Conservation (phyloP, 2,888 invertebrate species). For the Allophyes oxyacanthae region DNA sequence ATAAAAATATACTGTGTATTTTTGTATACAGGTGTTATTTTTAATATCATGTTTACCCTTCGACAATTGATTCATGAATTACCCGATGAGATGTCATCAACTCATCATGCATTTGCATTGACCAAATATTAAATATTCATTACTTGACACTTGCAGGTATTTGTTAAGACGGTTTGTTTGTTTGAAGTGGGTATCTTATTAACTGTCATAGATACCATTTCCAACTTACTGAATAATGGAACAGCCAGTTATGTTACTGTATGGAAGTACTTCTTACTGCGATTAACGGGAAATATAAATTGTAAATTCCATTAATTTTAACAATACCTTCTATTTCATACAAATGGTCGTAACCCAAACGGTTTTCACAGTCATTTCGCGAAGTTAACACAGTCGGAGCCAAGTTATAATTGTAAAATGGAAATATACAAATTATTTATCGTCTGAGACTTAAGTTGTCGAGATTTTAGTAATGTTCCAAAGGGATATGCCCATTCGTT, state of each 20-base stretch:
- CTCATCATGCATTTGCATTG: conserved; percentile 33
- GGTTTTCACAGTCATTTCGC: conserved; percentile 31
- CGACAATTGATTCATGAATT: conserved; percentile 17
- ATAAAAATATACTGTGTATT: conserved; percentile 5
- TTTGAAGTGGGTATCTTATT: conserved; percentile 9
- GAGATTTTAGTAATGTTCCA: conserved; percentile 24
- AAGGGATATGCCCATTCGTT: too few species aligned
- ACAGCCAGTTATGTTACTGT: conserved; percentile 17
- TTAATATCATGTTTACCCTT: conserved; percentile 5
- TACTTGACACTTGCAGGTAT: too few species aligned
- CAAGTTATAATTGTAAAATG: conserved; percentile 41
- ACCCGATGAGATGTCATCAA: conserved; percentile 14
- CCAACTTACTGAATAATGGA: conserved; percentile 2
- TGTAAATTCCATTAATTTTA: conserved; percentile 23
- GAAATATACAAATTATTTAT: conserved; percentile 49
- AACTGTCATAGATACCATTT: conserved; percentile 14
- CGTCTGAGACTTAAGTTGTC: conserved; percentile 8
- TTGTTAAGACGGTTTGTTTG: too few species aligned
- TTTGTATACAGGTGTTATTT: conserved; percentile 7
- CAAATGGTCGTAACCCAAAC: conserved; percentile 17
- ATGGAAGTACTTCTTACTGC: conserved; percentile 21
- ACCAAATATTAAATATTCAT: conserved; percentile 28
- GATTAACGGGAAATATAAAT: conserved; percentile 23
- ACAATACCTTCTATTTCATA: conserved; percentile 29
- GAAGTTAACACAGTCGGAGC: conserved; percentile 25